Conservation (phyloP, 2,888 invertebrate genomes). For the Agriotes lineatus region DNA sequence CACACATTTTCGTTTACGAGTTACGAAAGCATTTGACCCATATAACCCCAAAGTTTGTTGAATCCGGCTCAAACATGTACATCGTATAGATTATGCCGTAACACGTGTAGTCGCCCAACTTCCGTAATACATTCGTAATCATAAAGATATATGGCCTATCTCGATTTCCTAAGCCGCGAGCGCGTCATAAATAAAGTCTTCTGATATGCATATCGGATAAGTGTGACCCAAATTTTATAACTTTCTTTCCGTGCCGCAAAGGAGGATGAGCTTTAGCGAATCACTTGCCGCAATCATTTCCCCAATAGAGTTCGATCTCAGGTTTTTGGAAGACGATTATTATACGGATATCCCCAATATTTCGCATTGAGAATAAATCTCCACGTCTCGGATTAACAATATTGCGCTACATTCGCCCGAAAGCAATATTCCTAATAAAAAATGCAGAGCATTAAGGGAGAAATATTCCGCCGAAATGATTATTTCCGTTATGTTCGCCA, state of each 20-base stretch:
- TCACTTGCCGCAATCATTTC: constrained; percentile 1
- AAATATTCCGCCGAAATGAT: no score
- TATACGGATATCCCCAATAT: background rate
- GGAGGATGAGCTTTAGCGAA: constrained; percentile 10
- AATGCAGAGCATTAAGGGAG: no score
- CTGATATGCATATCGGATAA: constrained; percentile 27
- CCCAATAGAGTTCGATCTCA: background rate
- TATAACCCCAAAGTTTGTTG: constrained; percentile 31
- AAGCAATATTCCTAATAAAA: no score
- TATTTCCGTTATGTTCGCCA: no score
- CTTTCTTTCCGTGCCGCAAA: background rate
- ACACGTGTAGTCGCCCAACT: constrained; percentile 33
- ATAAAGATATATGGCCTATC: constrained; percentile 28
- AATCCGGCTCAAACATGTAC: constrained; percentile 32
- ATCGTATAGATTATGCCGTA: constrained; percentile 31
- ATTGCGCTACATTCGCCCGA: no score
- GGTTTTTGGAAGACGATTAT: background rate
- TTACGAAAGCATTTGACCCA: constrained; percentile 31
- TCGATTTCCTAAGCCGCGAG: constrained; percentile 19
- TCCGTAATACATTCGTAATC: constrained; percentile 32
- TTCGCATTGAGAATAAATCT: background rate
- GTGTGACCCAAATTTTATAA: constrained; percentile 19
- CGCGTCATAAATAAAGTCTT: constrained; percentile 16
- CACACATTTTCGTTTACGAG: constrained; percentile 31
- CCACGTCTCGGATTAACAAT: no score